These are phyloP conservation scores for Erythrolamprus reginae DNA, from an alignment of 2,113 vertebrate genomes.

Conservation along the genomic window DNA sequence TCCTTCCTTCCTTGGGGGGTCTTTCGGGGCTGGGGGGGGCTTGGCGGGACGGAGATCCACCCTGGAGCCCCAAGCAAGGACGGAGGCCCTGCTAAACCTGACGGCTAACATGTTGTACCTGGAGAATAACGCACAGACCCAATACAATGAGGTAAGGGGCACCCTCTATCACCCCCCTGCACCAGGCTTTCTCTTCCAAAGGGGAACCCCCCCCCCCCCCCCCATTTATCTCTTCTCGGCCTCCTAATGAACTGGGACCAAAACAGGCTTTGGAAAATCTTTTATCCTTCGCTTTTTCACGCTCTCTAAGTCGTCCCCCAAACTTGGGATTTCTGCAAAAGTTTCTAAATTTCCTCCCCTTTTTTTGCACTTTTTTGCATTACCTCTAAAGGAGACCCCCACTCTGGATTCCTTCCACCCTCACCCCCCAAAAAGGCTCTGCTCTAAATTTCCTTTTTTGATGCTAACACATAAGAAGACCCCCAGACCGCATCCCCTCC, in stretches of 20 bases:
- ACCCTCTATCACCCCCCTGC: background rate
- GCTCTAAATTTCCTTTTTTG: no score
- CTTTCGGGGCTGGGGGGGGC: conserved; percentile 77
- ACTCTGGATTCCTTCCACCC: background rate
- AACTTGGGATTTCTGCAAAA: no score
- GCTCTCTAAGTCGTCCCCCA: no score
- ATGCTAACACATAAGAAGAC: no score
- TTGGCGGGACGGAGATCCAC: conserved; percentile 72
- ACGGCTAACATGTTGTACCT: conserved; percentile 99
- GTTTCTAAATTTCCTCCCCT: no score
- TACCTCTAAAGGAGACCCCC: background rate
- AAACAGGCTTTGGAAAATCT: background rate
- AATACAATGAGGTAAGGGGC: conserved; percentile 96
- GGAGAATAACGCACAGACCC: conserved; percentile 90
- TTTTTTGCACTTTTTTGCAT: background rate
- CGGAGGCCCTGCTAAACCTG: conserved; percentile 93
- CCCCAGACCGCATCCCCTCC: no score
- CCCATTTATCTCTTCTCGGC: background rate
- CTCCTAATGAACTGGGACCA: no score
- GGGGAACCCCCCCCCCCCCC: no score
- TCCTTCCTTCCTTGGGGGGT: conserved; percentile 59
- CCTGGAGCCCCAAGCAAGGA: conserved; percentile 98
- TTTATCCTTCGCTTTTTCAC: background rate
- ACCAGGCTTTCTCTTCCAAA: no score
- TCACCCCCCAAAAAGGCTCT: background rate